Conservation (phyloP, 2,113 vertebrate genomes). For the Anseranas semipalmata region DNA sequence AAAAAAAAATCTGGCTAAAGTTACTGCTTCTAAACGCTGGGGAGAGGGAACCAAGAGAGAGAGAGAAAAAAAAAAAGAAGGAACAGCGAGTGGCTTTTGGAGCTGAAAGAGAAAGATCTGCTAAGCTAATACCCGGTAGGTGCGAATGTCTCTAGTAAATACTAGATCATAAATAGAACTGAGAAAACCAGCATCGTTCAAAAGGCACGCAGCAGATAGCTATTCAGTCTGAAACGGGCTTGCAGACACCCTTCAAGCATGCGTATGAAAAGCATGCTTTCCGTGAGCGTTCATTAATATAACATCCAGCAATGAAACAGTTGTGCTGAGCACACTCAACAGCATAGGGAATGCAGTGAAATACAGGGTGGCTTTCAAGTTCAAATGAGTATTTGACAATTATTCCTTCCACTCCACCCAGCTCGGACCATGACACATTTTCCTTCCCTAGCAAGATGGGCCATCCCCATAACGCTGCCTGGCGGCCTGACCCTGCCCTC, state of each 20-base stretch:
- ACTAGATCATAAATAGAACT: conserved; percentile 19
- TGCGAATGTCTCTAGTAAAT: conserved; percentile 45
- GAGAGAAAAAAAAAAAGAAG: background rate
- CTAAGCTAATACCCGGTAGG: conserved; percentile 31
- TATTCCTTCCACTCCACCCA: background rate
- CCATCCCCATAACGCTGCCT: rapidly evolving
- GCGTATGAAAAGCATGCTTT: background rate
- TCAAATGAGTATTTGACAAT: background rate
- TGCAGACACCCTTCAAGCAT: background rate
- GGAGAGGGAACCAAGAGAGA: background rate
- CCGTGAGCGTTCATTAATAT: rapidly evolving
- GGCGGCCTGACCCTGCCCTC: background rate
- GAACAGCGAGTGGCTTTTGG: conserved; percentile 1
- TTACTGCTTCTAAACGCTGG: conserved; percentile 13
- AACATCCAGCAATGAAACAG: rapidly evolving
- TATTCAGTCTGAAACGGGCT: background rate
- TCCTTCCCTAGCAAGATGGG: background rate
- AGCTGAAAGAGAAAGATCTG: conserved; percentile 20
- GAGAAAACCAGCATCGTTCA: background rate
- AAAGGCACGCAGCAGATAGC: background rate
- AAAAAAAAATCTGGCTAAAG: conserved; percentile 17
- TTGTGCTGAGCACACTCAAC: background rate
- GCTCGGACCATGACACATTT: background rate
- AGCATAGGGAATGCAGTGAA: background rate
- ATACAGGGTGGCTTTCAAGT: background rate